Percentiles rank a stretch among this genome's conserved stretches.
Evolutionary conservation across 1,140 invertebrate genomes (phyloP).

Genomic region (Drosophila santomea): DNA sequence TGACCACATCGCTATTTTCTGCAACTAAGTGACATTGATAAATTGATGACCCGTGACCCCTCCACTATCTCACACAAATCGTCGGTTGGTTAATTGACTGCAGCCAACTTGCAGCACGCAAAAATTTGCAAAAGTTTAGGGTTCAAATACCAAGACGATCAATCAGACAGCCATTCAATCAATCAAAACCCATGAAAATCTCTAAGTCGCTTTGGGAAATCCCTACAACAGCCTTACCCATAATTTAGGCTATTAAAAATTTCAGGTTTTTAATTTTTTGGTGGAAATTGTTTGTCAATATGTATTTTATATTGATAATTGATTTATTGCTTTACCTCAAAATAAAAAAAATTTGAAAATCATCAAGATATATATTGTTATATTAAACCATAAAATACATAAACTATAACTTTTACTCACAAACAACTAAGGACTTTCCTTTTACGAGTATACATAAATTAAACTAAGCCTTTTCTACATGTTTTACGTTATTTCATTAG

Average conservation of each 20-base stretch:
- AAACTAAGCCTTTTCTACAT: not conserved
- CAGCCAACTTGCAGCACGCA: constrained; percentile 35
- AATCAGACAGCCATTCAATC: constrained; percentile 42
- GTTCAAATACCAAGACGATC: constrained; percentile 48
- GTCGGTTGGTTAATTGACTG: constrained; percentile 38
- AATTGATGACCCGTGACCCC: constrained; percentile 39
- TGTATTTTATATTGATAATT: no score
- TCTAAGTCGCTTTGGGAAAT: not conserved
- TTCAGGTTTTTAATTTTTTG: not conserved
- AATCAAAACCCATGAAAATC: constrained; percentile 12
- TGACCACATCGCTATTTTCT: constrained; percentile 11
- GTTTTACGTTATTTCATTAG: not conserved
- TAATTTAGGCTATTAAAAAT: no score
- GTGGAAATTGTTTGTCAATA: no score
- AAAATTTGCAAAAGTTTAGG: constrained; percentile 47
- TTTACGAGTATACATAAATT: no score
- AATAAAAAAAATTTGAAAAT: no score
- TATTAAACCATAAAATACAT: no score
- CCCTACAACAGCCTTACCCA: not conserved
- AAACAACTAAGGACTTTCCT: no score
- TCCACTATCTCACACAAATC: constrained; percentile 11
- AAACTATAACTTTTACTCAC: no score
- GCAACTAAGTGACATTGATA: constrained; percentile 64
- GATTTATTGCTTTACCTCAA: no score
- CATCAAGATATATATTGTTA: no score